Evolutionary conservation across 2,113 vertebrate species (phyloP).

Genomic region (Terrapene triunguis): DNA sequence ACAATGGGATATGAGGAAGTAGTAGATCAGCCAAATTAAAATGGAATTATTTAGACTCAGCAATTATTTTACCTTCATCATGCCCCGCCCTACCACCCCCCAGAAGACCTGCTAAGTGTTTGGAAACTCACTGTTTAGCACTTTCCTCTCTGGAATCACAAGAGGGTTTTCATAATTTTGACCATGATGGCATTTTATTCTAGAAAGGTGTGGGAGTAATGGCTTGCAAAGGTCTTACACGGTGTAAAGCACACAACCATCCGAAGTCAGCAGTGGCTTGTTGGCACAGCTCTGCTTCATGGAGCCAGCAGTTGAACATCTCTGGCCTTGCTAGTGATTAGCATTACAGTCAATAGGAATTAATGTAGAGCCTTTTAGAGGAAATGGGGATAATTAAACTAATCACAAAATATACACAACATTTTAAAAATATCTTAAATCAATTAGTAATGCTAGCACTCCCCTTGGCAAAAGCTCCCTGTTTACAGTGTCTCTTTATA

Average conservation of each 20-base stretch:
- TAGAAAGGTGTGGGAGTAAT: not conserved
- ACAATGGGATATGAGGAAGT: not conserved
- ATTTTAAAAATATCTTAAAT: conserved; percentile 21
- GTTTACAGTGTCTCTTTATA: conserved; percentile 27
- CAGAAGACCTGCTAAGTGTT: not conserved
- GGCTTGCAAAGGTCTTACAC: not conserved
- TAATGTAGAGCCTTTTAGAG: conserved; percentile 45
- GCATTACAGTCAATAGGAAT: conserved; percentile 49
- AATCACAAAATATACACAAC: conserved; percentile 55
- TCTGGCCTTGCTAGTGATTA: conserved; percentile 5
- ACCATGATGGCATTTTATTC: not conserved
- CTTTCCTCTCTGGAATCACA: not conserved
- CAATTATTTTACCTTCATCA: not conserved
- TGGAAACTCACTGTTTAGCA: conserved; percentile 27
- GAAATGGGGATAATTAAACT: conserved; percentile 69
- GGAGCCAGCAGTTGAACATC: not conserved
- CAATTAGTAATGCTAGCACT: conserved; percentile 55
- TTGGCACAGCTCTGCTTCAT: not conserved
- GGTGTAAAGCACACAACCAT: not conserved
- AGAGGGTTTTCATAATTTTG: not conserved
- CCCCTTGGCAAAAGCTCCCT: conserved; percentile 12
- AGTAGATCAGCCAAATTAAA: not conserved
- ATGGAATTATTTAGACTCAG: not conserved
- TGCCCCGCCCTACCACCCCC: not conserved
- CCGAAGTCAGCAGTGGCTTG: not conserved